Percentiles rank a stretch among this genome's conserved stretches.
Conservation (phyloP, 2,888 invertebrate genomes). For the Argynnis bischoffii region DNA sequence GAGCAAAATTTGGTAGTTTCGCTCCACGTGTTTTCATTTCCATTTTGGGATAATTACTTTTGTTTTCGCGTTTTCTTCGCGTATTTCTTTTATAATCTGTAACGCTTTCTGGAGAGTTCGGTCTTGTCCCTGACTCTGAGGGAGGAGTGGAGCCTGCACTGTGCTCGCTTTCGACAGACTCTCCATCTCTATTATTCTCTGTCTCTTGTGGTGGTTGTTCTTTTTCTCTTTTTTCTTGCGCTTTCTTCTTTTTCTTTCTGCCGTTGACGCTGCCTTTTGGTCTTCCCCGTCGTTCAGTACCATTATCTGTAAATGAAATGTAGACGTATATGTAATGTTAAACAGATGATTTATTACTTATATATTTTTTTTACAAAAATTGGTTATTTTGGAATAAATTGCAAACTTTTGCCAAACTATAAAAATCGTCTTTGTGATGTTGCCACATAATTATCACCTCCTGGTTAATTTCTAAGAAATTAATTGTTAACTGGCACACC, state of each 20-base stretch:
- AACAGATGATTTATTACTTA: too few relatives aligned
- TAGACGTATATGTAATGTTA: too few relatives aligned
- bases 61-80: slow-evolving; percentile 57
- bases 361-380: too few relatives aligned
- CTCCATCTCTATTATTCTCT: slow-evolving; percentile 77
- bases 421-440: too few relatives aligned
- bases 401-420: too few relatives aligned
- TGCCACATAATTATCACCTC: too few relatives aligned
- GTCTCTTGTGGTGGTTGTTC: slow-evolving; percentile 72
- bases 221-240: slow-evolving; percentile 67
- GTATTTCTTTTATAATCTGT: slow-evolving; percentile 52
- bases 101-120: slow-evolving; percentile 66
- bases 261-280: slow-evolving; percentile 70
- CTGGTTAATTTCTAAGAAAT: too few relatives aligned
- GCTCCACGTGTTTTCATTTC: slow-evolving; percentile 84
- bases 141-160: slow-evolving; percentile 72
- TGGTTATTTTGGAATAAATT: too few relatives aligned
- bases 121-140: slow-evolving; percentile 70
- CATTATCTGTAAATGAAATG: slow-evolving; percentile 59
- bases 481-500: too few relatives aligned
- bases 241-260: slow-evolving; percentile 68
- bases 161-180: slow-evolving; percentile 71
- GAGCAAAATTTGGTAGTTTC: slow-evolving; percentile 83
- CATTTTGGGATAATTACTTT: slow-evolving; percentile 62
- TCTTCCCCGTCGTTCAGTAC: slow-evolving; percentile 69